Evolutionary conservation across 2,113 vertebrate species (phyloP), one percentile per base, ranked within the genome.

Genomic region (Chaenogobius annularis): DNA sequence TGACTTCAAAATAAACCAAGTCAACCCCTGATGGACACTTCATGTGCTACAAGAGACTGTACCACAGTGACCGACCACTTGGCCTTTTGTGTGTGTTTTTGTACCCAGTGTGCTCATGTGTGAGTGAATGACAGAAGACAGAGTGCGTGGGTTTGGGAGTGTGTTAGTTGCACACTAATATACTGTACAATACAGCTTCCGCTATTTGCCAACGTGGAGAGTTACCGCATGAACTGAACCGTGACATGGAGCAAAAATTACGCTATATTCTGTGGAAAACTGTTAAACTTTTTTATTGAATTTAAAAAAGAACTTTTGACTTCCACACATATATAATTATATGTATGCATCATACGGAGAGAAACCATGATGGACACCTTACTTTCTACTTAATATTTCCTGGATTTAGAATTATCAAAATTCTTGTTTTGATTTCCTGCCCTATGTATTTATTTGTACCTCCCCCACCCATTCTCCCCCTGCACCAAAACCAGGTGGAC

Each of bases 181-280:
- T 90, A 91, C 89, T 93, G 93, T 92, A 93, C 88, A 91, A 89
- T 90, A 93, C 83, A 86, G 89, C 92, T 93, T 91, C 88, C 66
- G 87, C 84, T 89, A 83, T 85, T 80, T 82, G 88, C 89, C 89
- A 87, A 86, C 73, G 54, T 87, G 87, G 87, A 91, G 84, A 90
- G 89, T 85, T 88, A 90, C 85, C 86, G 91, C 92, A 94, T 94
- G 92, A 90, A 91, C 85, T 85, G 88, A 93, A 86, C 80, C 80
- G 74, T 92, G 86, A 92, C 84, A 87, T 88, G 87, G 90, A 93
- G 88, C 90, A 91, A 92, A 87, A 90, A 83, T 83, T 91, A 86
- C 63, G 75, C 87, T 93, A 90, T 93, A 92, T 83, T 91, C 90
- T 89, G 90, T 92, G 91, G 92, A 93, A 85, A 85, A 89, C 87